Evolutionary conservation across 2,888 invertebrate species (phyloP).

Genomic region (Rosalia funebris): DNA sequence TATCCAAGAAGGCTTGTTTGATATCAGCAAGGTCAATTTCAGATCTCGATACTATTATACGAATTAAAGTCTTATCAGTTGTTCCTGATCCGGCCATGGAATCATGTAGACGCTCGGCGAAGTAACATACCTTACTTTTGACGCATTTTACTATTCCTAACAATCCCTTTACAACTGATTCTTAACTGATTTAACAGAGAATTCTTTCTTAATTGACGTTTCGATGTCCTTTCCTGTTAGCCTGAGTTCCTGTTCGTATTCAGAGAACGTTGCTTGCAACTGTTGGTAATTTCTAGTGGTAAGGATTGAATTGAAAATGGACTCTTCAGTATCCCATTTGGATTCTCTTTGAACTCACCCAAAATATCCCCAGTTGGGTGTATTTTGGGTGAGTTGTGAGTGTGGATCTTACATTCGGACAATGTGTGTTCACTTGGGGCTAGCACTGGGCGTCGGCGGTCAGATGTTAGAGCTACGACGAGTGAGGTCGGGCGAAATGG

Average conservation of each 20-base stretch:
- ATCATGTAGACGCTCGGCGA: conserved; percentile 89
- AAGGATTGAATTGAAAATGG: conserved; percentile 84
- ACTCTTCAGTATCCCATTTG: conserved; percentile 92
- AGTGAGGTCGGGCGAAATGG: conserved; percentile 89
- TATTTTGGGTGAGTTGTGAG: conserved; percentile 98
- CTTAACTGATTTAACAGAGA: no score
- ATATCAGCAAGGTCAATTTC: conserved; percentile 94
- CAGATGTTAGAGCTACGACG: conserved; percentile 98
- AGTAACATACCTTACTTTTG: conserved; percentile 90
- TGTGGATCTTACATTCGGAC: conserved; percentile 99
- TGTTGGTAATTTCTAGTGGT: conserved; percentile 91
- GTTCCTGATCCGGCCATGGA: conserved; percentile 93
- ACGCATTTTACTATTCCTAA: conserved; percentile 92
- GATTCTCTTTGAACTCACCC: no score
- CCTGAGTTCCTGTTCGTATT: conserved; percentile 87
- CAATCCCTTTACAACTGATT: conserved; percentile 85
- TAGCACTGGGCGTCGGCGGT: conserved; percentile 94
- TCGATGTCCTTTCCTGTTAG: conserved; percentile 86
- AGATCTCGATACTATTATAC: conserved; percentile 89
- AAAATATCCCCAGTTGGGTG: no score
- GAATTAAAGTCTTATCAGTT: conserved; percentile 90
- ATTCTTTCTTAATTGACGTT: conserved; percentile 85
- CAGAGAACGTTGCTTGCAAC: conserved; percentile 83
- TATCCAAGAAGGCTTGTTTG: conserved; percentile 86
- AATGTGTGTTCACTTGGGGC: conserved; percentile 96